Evolutionary conservation across 2,888 invertebrate genomes (phyloP), one percentile per base, ranked within the genome.

Genomic region (Cephus runcator): DNA sequence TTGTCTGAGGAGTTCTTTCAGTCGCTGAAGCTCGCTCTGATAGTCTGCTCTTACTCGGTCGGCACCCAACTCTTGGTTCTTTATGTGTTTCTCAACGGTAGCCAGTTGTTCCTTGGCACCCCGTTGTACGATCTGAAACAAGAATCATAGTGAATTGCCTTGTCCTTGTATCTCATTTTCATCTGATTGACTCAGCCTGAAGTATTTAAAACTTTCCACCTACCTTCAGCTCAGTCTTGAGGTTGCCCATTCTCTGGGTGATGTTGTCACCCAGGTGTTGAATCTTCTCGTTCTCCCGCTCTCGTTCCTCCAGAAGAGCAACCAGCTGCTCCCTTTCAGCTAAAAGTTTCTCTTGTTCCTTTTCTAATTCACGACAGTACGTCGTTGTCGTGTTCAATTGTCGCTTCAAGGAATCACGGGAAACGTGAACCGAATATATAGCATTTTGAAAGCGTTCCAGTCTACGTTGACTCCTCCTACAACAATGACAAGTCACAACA

Each of bases 321-420:
- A 85, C 36, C 34, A 91, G 77, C 77, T 87, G 86, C 12, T 89
- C 87, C 40, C 85, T 88, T 79, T 90, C 93, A 6, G 89, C 88
- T 71, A 92, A 83, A n/a, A 93, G 88, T 69, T 91, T 90, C 84
- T 94, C 93, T 77, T 93, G 93, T 82, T 93, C 93, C 12, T 87
- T 85, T 2, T 93, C 92, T 78, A 94, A 89, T 82, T 93, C 92
- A 83, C 92, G 92, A 71, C 93, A 93, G 86, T 93, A 93, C 69
- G 88, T 88, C 87, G 93, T 93, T 0, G 93, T 93, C 85, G 93
- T 93, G 80, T 91, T 92, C 68, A 94, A 87, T 84, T 93, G 93
- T 79, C 93, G 92, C 77, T 93, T 92, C 73, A 93, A 92, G 11
- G 93, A 93, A 79, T 92, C 93, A 71, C 92, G 90, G 1, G 93